Percentiles rank a stretch among this genome's conserved stretches.
These are phyloP conservation scores for Rhinatrema bivittatum DNA, from an alignment of 2,797 vertebrate genomes.

Conservation along the genomic window DNA sequence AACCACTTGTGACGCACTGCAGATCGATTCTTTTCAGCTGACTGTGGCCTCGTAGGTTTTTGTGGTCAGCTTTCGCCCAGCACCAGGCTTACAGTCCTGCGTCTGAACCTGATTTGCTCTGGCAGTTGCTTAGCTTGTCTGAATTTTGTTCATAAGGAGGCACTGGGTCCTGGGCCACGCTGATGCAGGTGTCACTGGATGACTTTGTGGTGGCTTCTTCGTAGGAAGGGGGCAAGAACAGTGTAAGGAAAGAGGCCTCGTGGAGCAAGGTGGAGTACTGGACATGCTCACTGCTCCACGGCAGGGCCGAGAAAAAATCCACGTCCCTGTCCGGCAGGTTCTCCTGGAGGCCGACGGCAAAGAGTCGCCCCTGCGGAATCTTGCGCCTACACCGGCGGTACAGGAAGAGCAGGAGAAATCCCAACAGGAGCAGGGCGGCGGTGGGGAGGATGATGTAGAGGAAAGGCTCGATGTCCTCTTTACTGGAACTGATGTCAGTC, in stretches of 20 bases:
- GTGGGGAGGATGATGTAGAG: conserved; percentile 64
- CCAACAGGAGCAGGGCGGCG: conserved; percentile 59
- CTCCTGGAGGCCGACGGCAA: conserved; percentile 47
- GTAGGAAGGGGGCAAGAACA: conserved; percentile 68
- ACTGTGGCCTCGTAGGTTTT: no score
- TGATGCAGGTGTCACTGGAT: conserved; percentile 49
- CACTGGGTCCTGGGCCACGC: conserved; percentile 48
- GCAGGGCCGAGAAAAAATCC: conserved; percentile 31
- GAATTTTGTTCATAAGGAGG: conserved; percentile 41
- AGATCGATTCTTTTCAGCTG: no score
- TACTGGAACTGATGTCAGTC: conserved; percentile 42
- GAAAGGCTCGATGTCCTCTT: conserved; percentile 57
- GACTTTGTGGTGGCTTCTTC: conserved; percentile 73
- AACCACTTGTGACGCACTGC: no score
- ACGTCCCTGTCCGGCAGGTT: conserved; percentile 10
- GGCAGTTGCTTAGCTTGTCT: conserved; percentile 1
- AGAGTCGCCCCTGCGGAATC: conserved; percentile 37
- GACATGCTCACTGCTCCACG: conserved; percentile 44
- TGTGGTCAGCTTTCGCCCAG: conserved; percentile 12
- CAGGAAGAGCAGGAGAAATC: conserved; percentile 59
- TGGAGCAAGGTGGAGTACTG: conserved; percentile 42
- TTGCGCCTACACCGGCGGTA: conserved; percentile 43
- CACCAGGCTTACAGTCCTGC: background rate
- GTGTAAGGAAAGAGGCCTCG: conserved; percentile 47
- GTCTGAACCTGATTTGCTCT: conserved; percentile 6